phyloP scores from a whole-genome alignment of 2,888 invertebrate species.

The Iphiclides podalirius region DNA sequence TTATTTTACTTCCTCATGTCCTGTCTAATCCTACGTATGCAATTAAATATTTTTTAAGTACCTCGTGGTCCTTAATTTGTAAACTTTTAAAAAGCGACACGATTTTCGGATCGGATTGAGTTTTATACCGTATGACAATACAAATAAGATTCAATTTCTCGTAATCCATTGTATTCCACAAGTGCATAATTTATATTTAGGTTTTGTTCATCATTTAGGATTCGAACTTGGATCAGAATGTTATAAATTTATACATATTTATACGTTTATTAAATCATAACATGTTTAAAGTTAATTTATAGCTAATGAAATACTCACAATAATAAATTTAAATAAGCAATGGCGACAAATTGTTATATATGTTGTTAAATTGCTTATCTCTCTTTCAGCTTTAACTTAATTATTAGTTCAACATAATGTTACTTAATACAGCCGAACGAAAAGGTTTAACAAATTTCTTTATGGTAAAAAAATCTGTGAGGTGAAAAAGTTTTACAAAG shows the following conservation, averaged over 20 bases:
- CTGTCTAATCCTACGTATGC: constrained; percentile 33
- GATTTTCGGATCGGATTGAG: not conserved
- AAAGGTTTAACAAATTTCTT: no score
- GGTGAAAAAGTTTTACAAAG: no score
- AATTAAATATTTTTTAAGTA: constrained; percentile 56
- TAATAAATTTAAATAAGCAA: no score
- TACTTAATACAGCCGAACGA: no score
- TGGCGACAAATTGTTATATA: no score
- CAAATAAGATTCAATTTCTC: not conserved
- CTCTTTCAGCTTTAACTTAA: no score
- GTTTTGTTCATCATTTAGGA: not conserved
- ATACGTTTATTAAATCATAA: no score
- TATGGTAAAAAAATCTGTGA: no score
- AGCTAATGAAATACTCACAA: no score
- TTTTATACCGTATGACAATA: not conserved
- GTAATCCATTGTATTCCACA: not conserved
- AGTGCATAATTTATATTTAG: not conserved
- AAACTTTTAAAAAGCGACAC: constrained; percentile 17
- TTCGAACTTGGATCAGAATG: not conserved
- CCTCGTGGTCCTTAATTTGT: constrained; percentile 57
- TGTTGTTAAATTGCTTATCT: no score
- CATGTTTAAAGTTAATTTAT: no score
- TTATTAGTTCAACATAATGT: no score
- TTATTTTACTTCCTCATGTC: constrained; percentile 27
- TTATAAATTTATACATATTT: not conserved